Conservation (phyloP, 2,888 invertebrate species). For the Colletes collaris region DNA sequence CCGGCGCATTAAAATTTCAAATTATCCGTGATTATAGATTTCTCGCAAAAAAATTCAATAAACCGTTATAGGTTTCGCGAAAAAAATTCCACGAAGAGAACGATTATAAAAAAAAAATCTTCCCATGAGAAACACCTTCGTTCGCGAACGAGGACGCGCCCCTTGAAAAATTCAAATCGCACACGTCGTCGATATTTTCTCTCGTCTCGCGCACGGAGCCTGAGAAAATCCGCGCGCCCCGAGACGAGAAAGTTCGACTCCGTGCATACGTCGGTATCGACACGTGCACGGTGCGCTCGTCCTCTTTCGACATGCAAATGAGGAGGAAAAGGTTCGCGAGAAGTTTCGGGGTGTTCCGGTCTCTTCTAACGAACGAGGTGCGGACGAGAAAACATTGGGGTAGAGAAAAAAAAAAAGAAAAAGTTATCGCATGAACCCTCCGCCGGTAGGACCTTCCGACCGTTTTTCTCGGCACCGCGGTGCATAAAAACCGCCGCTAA, state of each 20-base stretch:
- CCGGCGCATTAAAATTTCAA: no score
- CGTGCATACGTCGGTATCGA: constrained; percentile 25
- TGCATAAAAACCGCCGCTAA: constrained; percentile 77
- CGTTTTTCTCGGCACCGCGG: constrained; percentile 57
- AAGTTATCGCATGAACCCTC: constrained; percentile 52
- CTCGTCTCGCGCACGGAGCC: constrained; percentile 8
- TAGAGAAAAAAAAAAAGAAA: constrained; percentile 40
- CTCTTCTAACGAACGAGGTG: constrained; percentile 47
- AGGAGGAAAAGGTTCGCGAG: constrained; percentile 66
- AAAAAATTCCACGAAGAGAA: no score
- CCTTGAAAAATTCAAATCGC: constrained; percentile 10
- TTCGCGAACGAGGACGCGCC: no score
- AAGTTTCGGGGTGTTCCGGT: constrained; percentile 50
- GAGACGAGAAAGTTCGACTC: not conserved
- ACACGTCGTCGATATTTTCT: not conserved
- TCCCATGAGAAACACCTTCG: no score
- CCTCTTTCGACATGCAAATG: constrained; percentile 74
- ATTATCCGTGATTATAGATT: no score
- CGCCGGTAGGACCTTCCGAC: constrained; percentile 29
- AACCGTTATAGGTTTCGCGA: no score
- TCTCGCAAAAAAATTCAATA: no score
- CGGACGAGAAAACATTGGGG: constrained; percentile 61
- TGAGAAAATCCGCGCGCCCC: constrained; percentile 36
- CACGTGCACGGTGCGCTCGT: constrained; percentile 5
- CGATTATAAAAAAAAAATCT: no score